These are phyloP conservation scores for Drosophila tani DNA, from an alignment of 1,140 invertebrate genomes.

Conservation along the genomic window DNA sequence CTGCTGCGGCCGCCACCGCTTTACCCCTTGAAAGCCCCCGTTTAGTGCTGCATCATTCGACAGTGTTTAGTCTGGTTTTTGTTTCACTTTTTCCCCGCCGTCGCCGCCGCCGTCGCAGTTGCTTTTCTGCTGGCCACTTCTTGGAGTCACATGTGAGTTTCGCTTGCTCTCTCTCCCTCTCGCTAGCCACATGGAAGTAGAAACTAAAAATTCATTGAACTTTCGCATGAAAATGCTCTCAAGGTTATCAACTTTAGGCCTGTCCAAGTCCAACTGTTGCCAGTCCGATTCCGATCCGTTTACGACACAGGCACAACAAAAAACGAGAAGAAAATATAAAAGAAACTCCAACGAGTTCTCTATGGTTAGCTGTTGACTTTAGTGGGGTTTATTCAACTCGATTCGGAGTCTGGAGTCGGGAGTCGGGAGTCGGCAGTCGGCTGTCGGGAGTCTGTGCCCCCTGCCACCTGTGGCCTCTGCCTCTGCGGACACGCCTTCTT, in stretches of 20 bases:
- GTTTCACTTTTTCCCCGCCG: slow-evolving; percentile 74
- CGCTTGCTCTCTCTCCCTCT: slow-evolving; percentile 1
- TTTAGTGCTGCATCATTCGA: slow-evolving; percentile 54
- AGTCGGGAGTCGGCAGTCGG: slow-evolving; percentile 13
- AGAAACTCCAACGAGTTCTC: slow-evolving; percentile 62
- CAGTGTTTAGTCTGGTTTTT: slow-evolving; percentile 82
- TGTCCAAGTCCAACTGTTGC: slow-evolving; percentile 70
- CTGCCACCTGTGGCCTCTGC: slow-evolving; percentile 41
- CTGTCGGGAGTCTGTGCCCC: slow-evolving; percentile 33
- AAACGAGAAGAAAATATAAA: slow-evolving; percentile 42
- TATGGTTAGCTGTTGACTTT: slow-evolving; percentile 63
- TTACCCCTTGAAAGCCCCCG: slow-evolving; percentile 11
- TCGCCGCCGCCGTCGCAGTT: slow-evolving; percentile 1
- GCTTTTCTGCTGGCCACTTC: slow-evolving; percentile 23
- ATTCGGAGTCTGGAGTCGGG: slow-evolving; percentile 32
- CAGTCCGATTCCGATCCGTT: slow-evolving; percentile 45
- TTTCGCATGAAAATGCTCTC: slow-evolving; percentile 85
- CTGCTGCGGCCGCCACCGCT: slow-evolving; percentile 31
- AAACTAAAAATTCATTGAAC: slow-evolving; percentile 85
- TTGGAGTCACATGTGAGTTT: slow-evolving; percentile 66
- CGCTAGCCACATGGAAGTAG: slow-evolving; percentile 70
- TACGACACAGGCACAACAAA: slow-evolving; percentile 36
- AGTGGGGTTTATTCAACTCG: slow-evolving; percentile 73
- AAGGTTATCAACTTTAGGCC: slow-evolving; percentile 84
- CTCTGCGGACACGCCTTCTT: slow-evolving; percentile 34